Evolutionary conservation across 2,113 vertebrate genomes (phyloP), one percentile per base, ranked within the genome.

Genomic region (Trichechus manatus): DNA sequence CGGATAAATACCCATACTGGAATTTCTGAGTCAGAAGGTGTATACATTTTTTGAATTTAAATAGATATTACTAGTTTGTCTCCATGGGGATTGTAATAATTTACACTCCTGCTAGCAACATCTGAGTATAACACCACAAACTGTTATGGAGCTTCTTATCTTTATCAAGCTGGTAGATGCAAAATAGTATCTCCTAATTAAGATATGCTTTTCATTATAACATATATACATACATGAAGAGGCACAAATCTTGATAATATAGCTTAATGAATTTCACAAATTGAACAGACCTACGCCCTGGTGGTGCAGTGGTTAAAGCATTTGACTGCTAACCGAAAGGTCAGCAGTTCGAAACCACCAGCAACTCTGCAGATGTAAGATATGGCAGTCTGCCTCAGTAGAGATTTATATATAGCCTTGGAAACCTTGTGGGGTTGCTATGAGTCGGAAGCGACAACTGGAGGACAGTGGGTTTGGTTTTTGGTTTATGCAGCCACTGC

Each of bases 251-350:
- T 61, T 61, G 59, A 23, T 61, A 61, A 31, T 80, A 59, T 25
- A 74, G 17, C 39, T 59, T 87, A 56, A 42, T 87, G 87, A 78
- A 22, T 95, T 42, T 97, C 25, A 87, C 42, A 92, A 31, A n/a
- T n/a, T 56, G 44, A n/a, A 27, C 29, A 88, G 4, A 63, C 56
- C 2, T 4, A 5, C 84, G 44, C 88, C 53, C 53, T 56, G 53
- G 3, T 56, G 11, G 53, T 56, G 53, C 53, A 56, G 53, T 17
- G 53, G 53, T 56, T 56, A 56, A 56, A 56, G 53, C 14, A 3
- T 56, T 56, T 56, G 53, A 56, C 14, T 56, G 53, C 53, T 56
- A 56, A 56, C 13, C 4, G 14, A 15, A 56, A 56, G 53, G 53
- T 56, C 14, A 15, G 15, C 53, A 15, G 15, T 4, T 56, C 9